Percentiles rank a stretch among this genome's conserved stretches.
Conservation (phyloP, 2,113 vertebrate genomes). For the Perognathus longimembris region DNA sequence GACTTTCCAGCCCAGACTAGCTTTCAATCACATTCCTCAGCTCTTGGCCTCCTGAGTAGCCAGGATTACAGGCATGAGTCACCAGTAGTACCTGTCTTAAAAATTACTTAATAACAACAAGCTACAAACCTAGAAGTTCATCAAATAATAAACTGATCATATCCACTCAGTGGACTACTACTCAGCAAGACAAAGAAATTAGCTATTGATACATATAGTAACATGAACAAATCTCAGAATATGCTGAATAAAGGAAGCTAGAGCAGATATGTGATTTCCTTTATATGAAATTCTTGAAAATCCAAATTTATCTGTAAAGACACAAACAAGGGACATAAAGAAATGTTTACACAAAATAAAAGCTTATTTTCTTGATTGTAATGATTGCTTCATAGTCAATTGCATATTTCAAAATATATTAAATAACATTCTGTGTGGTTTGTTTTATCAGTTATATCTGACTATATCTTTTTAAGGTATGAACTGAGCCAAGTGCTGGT, state of each 20-base stretch:
- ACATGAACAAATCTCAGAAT: neutral
- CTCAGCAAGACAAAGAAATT: constrained; percentile 39
- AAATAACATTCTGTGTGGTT: constrained; percentile 20
- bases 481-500: no score
- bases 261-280: neutral
- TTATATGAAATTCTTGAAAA: constrained; percentile 42
- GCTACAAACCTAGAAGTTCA: constrained; percentile 20
- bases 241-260: neutral
- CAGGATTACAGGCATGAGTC: no score
- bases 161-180: constrained; percentile 8
- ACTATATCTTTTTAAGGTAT: neutral
- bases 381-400: constrained; percentile 16
- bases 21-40: no score
- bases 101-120: neutral
- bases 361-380: constrained; percentile 22
- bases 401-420: constrained; percentile 46
- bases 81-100: no score
- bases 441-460: neutral
- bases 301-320: constrained; percentile 29
- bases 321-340: neutral
- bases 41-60: no score
- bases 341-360: neutral
- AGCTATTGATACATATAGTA: neutral
- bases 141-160: constrained; percentile 34
- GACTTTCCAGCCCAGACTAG: no score